phyloP scores from a whole-genome alignment of 2,888 invertebrate species.

The Danaus chrysippus region DNA sequence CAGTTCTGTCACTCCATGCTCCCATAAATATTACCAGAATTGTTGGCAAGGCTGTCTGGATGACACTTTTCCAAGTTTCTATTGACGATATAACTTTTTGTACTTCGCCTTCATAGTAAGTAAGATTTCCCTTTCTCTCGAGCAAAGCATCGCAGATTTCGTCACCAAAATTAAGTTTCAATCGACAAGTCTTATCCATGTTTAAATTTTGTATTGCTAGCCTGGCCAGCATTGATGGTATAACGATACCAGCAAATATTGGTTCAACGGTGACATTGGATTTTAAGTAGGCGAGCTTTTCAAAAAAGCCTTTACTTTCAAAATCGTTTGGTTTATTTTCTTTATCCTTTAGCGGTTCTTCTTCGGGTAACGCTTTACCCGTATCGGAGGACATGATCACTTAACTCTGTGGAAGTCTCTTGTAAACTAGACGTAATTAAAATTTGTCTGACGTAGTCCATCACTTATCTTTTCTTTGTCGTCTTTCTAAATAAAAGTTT shows the following conservation, averaged over 20 bases:
- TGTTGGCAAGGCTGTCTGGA: constrained; percentile 77
- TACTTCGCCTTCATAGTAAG: constrained; percentile 80
- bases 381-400: constrained; percentile 42
- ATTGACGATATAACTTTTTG: constrained; percentile 76
- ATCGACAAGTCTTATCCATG: constrained; percentile 65
- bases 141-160: constrained; percentile 61
- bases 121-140: constrained; percentile 70
- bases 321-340: constrained; percentile 33
- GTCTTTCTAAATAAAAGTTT: constrained; percentile 14
- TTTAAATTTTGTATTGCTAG: constrained; percentile 80
- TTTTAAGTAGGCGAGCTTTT: constrained; percentile 75
- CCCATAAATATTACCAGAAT: constrained; percentile 78
- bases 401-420: constrained; percentile 14
- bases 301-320: constrained; percentile 66
- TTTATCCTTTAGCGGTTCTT: constrained; percentile 49
- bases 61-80: constrained; percentile 76
- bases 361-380: constrained; percentile 46
- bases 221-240: constrained; percentile 81
- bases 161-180: constrained; percentile 54
- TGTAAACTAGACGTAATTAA: constrained; percentile 37
- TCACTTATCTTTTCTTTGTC: constrained; percentile 31
- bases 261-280: constrained; percentile 84
- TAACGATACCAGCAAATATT: constrained; percentile 83
- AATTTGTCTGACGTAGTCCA: constrained; percentile 41
- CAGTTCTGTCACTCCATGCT: constrained; percentile 81